A percentile compares a stretch with the other conserved stretches of the same genome.
Evolutionary conservation across 2,797 vertebrate species (phyloP).

Genomic region (Brachyrhaphis roseni): DNA sequence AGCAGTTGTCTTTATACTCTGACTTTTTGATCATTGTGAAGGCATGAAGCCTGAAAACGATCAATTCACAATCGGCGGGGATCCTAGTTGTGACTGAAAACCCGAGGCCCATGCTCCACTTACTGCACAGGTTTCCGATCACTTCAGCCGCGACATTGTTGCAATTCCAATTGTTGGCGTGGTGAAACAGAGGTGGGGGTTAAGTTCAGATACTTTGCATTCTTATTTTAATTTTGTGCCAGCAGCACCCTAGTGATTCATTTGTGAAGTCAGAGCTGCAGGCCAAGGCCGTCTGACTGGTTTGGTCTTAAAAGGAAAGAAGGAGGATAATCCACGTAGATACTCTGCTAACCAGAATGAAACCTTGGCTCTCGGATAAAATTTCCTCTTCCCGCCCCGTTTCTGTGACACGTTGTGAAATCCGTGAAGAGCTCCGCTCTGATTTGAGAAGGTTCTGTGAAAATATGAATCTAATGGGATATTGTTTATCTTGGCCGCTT

Average conservation of each 20-base stretch:
- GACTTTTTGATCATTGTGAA: neutral
- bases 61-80: neutral
- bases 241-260: conserved; percentile 67
- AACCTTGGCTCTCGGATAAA: conserved; percentile 53
- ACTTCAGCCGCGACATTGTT: conserved; percentile 39
- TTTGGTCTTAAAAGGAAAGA: conserved; percentile 46
- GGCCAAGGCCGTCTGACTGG: conserved; percentile 69
- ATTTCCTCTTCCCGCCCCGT: conserved; percentile 37
- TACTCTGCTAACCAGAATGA: conserved; percentile 47
- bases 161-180: conserved; percentile 68
- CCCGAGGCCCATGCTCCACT: neutral
- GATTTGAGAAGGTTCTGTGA: conserved; percentile 16
- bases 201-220: conserved; percentile 70
- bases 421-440: conserved; percentile 37
- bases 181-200: conserved; percentile 47
- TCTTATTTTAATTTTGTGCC: conserved; percentile 58
- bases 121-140: neutral
- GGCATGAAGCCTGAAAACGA: neutral
- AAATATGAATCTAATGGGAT: neutral
- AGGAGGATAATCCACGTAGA: conserved; percentile 35
- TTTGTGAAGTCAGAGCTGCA: conserved; percentile 27
- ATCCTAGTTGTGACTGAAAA: too few species aligned
- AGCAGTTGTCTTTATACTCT: neutral
- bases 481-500: conserved; percentile 1
- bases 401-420: conserved; percentile 44